phyloP scores from a whole-genome alignment of 2,888 invertebrate species.

The Acrobasis suavella region DNA sequence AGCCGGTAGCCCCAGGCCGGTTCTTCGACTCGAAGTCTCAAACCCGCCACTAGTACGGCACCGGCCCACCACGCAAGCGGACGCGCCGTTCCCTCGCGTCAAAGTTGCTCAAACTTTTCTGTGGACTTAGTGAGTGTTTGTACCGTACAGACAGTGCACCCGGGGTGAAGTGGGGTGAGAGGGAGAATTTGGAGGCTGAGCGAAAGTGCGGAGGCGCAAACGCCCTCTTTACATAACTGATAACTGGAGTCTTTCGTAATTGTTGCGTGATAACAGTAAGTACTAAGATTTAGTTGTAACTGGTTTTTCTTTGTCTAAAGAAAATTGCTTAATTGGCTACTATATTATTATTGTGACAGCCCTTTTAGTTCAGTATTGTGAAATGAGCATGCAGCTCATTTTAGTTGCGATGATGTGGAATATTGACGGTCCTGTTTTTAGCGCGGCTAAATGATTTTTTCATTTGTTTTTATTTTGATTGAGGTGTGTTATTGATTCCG shows the following conservation, averaged over 20 bases:
- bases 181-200: conserved; percentile 58
- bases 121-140: conserved; percentile 55
- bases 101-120: conserved; percentile 53
- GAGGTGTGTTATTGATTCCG: too few relatives aligned
- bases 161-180: conserved; percentile 44
- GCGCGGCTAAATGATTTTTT: neutral
- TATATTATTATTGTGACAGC: conserved; percentile 15
- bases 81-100: conserved; percentile 63
- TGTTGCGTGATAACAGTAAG: conserved; percentile 77
- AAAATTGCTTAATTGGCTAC: conserved; percentile 25
- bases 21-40: conserved; percentile 46
- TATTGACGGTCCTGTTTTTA: neutral
- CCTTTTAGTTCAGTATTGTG: conserved; percentile 11
- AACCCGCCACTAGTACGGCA: conserved; percentile 67
- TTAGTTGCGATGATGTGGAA: neutral
- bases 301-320: conserved; percentile 29
- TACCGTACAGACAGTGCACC: conserved; percentile 34
- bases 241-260: conserved; percentile 69
- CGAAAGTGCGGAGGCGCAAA: conserved; percentile 57
- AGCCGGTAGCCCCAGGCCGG: conserved; percentile 49
- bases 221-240: conserved; percentile 67
- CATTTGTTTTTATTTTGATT: neutral
- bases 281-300: conserved; percentile 45
- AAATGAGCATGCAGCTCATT: conserved; percentile 1
- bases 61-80: conserved; percentile 64